Base-by-base conservation (phyloP, 2,113 vertebrate species). In the Tauraco erythrolophus region DNA sequence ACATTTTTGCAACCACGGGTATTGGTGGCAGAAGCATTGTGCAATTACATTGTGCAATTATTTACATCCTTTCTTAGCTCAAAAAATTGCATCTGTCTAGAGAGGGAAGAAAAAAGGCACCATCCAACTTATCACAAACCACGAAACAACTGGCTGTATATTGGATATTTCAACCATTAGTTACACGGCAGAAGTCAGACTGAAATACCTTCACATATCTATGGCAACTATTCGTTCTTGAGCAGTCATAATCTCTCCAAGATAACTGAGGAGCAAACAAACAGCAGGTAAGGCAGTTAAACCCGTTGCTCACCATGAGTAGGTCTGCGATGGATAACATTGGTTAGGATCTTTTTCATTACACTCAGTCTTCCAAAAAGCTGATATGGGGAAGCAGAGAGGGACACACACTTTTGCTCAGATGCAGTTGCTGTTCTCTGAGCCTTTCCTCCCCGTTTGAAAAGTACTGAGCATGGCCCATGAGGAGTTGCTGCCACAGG, bases 21-120 rank as follows among this genome's bases (percentile, higher is more conserved):
- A 72, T 68, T 85, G 65, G 81, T 64, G 8, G 21, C 30, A 88
- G 56, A 91, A 87, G 48, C 30, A 4, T 21, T 74, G 35, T 37
- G 60, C 4, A 2, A 81, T 77, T 79, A 56, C 1, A 2, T 17
- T 27, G 39, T 27, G 39, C 43, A 60, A 68, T 91, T 84, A 72
- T 88, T 89, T 89, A 45, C 37, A 39, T 56, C 35, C 33, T 71
- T 79, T 70, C 46, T 92, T 46, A 64, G 75, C n/a, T 81, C 39
- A 79, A 84, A 57, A 53, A 75, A 35, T 33, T 71, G 4, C 8
- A 4, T 60, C 43, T 72, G 7, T 41, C 58, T 56, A n/a, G 37
- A 28, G 30, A 64, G 14, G 19, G 10, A 75, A 84, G 31, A 66
- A 72, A 92, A 82, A 25, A 35, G 14, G 30, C 18, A 69, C 18